phyloP scores from a whole-genome alignment of 2,113 vertebrate genomes.

The Cisticola juncidis region DNA sequence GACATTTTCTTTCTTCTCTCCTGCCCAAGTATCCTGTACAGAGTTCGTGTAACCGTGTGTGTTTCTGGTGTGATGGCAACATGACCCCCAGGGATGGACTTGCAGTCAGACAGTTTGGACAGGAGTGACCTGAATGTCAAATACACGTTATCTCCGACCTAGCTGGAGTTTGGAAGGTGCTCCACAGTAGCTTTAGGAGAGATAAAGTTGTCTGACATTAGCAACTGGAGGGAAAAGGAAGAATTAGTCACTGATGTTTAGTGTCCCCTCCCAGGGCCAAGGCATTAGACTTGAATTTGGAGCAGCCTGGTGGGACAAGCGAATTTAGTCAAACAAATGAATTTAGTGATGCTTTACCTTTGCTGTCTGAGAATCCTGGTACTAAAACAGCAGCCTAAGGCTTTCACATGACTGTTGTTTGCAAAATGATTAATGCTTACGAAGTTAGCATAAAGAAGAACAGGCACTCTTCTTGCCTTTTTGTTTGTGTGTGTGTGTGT shows the following conservation, averaged over 20 bases:
- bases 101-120: neutral
- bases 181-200: neutral
- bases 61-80: neutral
- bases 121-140: neutral
- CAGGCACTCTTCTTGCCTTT: neutral
- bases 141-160: accelerated
- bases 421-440: neutral
- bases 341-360: neutral
- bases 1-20: neutral
- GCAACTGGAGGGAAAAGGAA: neutral
- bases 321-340: neutral
- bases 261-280: neutral
- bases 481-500: neutral
- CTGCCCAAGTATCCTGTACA: neutral
- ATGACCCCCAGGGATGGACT: neutral
- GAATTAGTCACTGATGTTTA: neutral
- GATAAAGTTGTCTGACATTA: neutral
- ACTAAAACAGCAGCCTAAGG: neutral
- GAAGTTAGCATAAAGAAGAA: neutral
- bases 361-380: neutral
- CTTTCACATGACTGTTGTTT: neutral
- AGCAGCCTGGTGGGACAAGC: neutral
- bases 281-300: neutral
- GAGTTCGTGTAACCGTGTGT: neutral
- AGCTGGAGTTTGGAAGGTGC: neutral